Evolutionary conservation across 2,797 vertebrate species (phyloP).

Genomic region (Enteromius paludinosus): DNA sequence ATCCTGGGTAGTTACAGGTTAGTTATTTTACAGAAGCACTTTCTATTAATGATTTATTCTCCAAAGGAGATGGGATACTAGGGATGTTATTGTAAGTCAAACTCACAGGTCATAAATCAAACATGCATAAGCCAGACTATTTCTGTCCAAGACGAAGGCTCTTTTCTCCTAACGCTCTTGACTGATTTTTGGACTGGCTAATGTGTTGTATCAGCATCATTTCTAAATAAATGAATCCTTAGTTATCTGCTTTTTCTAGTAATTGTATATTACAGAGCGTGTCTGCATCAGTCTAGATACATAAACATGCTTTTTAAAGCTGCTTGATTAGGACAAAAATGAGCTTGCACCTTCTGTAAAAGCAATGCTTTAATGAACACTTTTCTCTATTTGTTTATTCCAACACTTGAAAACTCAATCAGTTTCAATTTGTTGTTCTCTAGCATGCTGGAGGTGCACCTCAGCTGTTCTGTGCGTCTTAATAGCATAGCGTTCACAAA

Average conservation of each 20-base stretch:
- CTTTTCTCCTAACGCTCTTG: not conserved
- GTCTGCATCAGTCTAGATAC: not conserved
- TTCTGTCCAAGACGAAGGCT: not conserved
- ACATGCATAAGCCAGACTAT: not conserved
- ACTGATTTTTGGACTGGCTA: not conserved
- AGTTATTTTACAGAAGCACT: constrained; percentile 20
- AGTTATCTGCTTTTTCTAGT: not conserved
- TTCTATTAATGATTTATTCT: constrained; percentile 24
- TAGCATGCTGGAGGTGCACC: constrained; percentile 13
- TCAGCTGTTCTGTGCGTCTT: not conserved
- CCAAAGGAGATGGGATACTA: constrained; percentile 6
- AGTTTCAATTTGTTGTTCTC: not conserved
- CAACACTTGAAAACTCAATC: not conserved
- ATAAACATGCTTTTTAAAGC: not conserved
- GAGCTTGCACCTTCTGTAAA: not conserved
- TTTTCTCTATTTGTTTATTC: not conserved
- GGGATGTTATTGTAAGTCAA: constrained; percentile 22
- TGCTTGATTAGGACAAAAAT: constrained; percentile 1
- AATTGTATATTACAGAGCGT: not conserved
- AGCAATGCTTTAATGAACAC: not conserved
- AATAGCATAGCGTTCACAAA: constrained; percentile 11
- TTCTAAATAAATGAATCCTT: not conserved
- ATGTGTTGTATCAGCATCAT: not conserved
- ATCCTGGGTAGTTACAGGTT: not conserved
- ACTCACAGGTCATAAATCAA: constrained; percentile 12